Conservation (phyloP, 2,113 vertebrate species). For the Petaurus breviceps region DNA sequence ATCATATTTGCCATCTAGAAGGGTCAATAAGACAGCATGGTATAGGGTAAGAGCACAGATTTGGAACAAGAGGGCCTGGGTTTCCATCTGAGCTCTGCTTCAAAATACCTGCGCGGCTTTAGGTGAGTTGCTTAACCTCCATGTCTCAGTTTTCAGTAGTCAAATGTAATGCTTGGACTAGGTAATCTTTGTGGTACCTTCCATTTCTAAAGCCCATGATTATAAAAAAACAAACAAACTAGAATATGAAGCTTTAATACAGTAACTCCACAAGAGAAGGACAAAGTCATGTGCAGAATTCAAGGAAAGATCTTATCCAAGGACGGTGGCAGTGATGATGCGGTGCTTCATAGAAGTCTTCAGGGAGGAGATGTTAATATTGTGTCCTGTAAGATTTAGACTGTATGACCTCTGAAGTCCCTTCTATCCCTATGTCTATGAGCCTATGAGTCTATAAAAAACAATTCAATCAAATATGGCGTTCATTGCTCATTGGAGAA, state of each 20-base stretch:
- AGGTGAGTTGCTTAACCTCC: neutral
- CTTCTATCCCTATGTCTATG: neutral
- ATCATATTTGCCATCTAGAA: neutral
- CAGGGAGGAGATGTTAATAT: neutral
- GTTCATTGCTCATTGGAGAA: neutral
- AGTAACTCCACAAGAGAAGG: neutral
- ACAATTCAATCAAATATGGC: neutral
- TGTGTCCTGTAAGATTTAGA: neutral
- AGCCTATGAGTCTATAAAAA: neutral
- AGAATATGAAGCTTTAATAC: neutral
- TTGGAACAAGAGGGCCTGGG: neutral
- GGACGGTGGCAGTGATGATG: too few species aligned
- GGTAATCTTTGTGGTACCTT: neutral
- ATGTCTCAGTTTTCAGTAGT: neutral
- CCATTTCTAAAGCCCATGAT: neutral
- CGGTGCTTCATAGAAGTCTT: neutral
- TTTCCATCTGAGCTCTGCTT: neutral
- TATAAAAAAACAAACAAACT: neutral
- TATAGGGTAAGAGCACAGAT: neutral
- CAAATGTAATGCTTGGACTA: neutral
- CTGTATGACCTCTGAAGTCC: neutral
- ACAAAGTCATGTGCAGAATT: neutral
- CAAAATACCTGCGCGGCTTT: neutral
- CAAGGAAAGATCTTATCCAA: neutral
- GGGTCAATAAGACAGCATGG: neutral